Evolutionary conservation across 2,113 vertebrate genomes (phyloP), one percentile per base, ranked within the genome.

Genomic region (Crotalus viridis): DNA sequence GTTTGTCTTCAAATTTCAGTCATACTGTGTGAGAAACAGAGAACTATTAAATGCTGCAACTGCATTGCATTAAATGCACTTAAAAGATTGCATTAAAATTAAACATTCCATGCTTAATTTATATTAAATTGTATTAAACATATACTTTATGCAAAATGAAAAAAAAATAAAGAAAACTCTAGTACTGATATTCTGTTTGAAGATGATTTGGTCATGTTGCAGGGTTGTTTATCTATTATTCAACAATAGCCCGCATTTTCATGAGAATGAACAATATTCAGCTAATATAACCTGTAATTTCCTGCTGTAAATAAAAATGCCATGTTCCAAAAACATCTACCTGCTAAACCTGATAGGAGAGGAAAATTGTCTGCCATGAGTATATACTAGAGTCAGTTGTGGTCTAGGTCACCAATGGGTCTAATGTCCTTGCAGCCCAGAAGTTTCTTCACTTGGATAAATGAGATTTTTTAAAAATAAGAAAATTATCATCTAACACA

Each of bases 11-110:
- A 89, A 88, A 19, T 93, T 85, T 92, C 39, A 85, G 88, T 61
- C 57, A 85, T 21, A 46, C 13, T 88, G 88, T 55, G 28, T 64
- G 54, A 94, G 59, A 56, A n/a, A 21, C 24, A 15, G 10, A 55
- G 19, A 89, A 28, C 55, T 57, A 59, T 94, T 92, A 90, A 91
- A 93, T 69, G 24, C 90, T 89, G 92, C 39, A 94, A 86, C 87
- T 69, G 52, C 88, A 52, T 51, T 74, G 85, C 39, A 48, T 15
- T 21, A 57, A 56, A 8, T 88, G 85, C 51, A 48, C 15, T 28
- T 48, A 48, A 43, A 43, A 13, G 13, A 33, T 69, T 88, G 59
- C 51, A 48, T 24, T 28, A 57, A 56, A 81, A 43, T 43, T 9
- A 43, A 81, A 81, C 74, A 43, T 43, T 9, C 17, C 17, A 19